A percentile compares a stretch with the other conserved stretches of the same genome.
Evolutionary conservation across 2,113 vertebrate species (phyloP).

Genomic region (Tupaia tana): DNA sequence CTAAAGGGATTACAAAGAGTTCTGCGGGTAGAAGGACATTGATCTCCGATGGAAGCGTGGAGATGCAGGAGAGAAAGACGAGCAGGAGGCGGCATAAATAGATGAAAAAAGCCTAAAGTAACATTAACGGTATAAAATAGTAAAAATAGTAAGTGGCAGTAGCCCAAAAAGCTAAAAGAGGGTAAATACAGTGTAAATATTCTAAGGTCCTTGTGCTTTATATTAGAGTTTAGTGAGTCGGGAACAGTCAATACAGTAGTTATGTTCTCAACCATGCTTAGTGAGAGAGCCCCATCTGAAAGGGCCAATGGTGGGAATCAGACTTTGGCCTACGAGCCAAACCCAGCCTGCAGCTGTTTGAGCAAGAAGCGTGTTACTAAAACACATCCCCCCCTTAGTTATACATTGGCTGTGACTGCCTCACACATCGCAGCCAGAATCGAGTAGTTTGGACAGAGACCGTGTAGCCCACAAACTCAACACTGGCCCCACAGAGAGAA

Average conservation of each 20-base stretch:
- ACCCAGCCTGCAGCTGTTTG: background rate
- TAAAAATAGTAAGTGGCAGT: background rate
- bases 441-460: background rate
- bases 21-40: background rate
- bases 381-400: background rate
- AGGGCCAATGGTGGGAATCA: background rate
- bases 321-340: background rate
- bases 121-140: background rate
- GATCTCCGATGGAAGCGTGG: background rate
- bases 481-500: background rate
- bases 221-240: background rate
- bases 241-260: background rate
- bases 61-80: background rate
- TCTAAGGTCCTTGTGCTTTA: background rate
- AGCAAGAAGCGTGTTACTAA: background rate
- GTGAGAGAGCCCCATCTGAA: background rate
- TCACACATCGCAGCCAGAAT: background rate
- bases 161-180: background rate
- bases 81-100: background rate
- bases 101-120: background rate
- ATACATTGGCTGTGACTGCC: background rate
- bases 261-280: background rate
- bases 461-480: background rate
- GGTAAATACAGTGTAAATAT: background rate
- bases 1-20: background rate